Conservation (phyloP, 2,888 invertebrate genomes). For the Petrolisthes manimaculis region DNA sequence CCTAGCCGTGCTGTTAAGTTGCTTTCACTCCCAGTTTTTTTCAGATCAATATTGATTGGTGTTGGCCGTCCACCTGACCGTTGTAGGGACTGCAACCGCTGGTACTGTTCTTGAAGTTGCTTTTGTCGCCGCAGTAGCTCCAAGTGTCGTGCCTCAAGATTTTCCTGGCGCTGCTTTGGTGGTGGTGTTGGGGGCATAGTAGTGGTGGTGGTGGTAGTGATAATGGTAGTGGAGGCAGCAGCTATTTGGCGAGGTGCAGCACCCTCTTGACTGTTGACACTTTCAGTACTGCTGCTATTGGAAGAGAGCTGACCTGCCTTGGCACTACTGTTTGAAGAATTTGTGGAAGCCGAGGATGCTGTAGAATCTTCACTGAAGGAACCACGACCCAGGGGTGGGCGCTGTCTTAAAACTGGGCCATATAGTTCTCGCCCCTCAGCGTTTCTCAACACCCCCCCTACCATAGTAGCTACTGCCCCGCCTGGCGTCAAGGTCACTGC, state of each 20-base stretch:
- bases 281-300: slow-evolving; percentile 82
- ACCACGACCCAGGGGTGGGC: slow-evolving; percentile 60
- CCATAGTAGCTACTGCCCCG: slow-evolving; percentile 44
- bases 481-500: slow-evolving; percentile 35
- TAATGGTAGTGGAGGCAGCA: slow-evolving; percentile 72
- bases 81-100: slow-evolving; percentile 87
- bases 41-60: slow-evolving; percentile 57
- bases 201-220: slow-evolving; percentile 69
- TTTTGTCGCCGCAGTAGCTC: slow-evolving; percentile 89
- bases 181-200: slow-evolving; percentile 47
- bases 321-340: slow-evolving; percentile 57
- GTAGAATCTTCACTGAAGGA: slow-evolving; percentile 65
- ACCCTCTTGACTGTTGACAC: slow-evolving; percentile 81
- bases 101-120: slow-evolving; percentile 91
- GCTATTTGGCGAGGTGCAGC: slow-evolving; percentile 64
- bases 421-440: slow-evolving; percentile 58
- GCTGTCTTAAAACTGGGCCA: slow-evolving; percentile 58
- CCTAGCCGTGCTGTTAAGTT: slow-evolving; percentile 58
- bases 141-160: slow-evolving; percentile 87
- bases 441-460: slow-evolving; percentile 57
- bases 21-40: slow-evolving; percentile 65
- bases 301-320: slow-evolving; percentile 70
- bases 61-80: slow-evolving; percentile 51
- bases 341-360: slow-evolving; percentile 62
- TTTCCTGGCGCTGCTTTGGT: slow-evolving; percentile 67